These are phyloP conservation scores for Stenoptilia bipunctidactyla DNA, from an alignment of 2,888 invertebrate species.

Conservation along the genomic window DNA sequence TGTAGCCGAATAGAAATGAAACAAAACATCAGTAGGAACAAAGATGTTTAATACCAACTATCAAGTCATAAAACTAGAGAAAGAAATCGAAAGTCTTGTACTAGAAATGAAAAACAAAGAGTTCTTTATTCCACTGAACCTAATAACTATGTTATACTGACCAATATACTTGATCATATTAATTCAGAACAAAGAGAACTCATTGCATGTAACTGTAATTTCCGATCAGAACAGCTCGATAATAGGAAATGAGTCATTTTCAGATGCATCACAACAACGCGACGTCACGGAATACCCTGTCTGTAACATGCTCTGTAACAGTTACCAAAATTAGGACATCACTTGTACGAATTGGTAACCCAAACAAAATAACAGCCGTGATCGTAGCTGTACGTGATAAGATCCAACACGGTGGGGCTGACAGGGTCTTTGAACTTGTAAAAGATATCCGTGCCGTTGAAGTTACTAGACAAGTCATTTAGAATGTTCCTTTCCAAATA, in stretches of 20 bases:
- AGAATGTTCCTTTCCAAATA: too few relatives aligned
- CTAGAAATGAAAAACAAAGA: too few relatives aligned
- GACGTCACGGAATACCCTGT: neutral
- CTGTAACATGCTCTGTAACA: slow-evolving; percentile 30
- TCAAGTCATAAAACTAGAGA: too few relatives aligned
- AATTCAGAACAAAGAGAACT: neutral
- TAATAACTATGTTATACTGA: neutral
- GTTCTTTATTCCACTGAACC: neutral
- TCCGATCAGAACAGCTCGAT: neutral
- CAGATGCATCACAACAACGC: neutral
- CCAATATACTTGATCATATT: neutral
- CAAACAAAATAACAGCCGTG: slow-evolving; percentile 40
- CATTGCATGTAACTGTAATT: neutral
- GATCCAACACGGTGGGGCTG: slow-evolving; percentile 38
- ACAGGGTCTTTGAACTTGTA: slow-evolving; percentile 33
- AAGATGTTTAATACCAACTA: too few relatives aligned
- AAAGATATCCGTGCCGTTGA: neutral
- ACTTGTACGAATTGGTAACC: slow-evolving; percentile 40
- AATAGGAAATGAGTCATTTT: neutral
- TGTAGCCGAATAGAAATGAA: too few relatives aligned
- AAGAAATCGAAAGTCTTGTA: too few relatives aligned
- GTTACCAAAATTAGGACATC: slow-evolving; percentile 58
- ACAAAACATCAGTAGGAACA: too few relatives aligned
- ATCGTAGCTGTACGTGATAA: slow-evolving; percentile 34
- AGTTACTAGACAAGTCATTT: too few relatives aligned